These are phyloP conservation scores for Leucoptera coffeella DNA, from an alignment of 2,888 invertebrate species.

Conservation along the genomic window DNA sequence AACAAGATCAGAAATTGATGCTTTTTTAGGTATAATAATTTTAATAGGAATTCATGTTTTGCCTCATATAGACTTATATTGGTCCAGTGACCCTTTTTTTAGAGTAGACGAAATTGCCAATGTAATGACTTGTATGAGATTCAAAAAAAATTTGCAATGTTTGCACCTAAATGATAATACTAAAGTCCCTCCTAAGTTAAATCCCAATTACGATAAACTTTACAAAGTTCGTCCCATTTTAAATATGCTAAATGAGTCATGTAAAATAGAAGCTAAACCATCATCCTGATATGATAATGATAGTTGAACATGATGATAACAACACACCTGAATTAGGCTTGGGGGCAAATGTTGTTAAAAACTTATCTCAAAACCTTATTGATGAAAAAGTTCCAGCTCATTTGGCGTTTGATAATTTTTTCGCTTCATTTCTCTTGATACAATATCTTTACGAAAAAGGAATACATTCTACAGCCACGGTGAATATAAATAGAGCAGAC, in stretches of 20 bases:
- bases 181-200: constrained; percentile 3
- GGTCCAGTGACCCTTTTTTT: constrained; percentile 6
- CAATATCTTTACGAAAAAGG: no score
- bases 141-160: constrained; percentile 4
- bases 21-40: constrained; percentile 10
- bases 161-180: constrained; percentile 5
- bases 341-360: constrained; percentile 6
- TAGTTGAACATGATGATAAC: constrained; percentile 7
- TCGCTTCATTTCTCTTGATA: no score
- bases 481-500: no score
- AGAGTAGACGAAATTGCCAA: constrained; percentile 5
- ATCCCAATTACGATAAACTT: constrained; percentile 4
- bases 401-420: constrained; percentile 3
- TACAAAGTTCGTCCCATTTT: constrained; percentile 5
- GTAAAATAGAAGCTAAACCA: constrained; percentile 4
- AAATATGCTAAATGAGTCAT: constrained; percentile 4
- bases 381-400: constrained; percentile 5
- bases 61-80: constrained; percentile 8
- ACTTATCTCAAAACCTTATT: constrained; percentile 4
- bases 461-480: no score
- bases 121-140: constrained; percentile 4
- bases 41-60: constrained; percentile 9
- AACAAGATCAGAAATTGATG: constrained; percentile 8
- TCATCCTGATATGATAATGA: constrained; percentile 5
- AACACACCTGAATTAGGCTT: constrained; percentile 6